phyloP scores from a whole-genome alignment of 2,888 invertebrate species.

The Phyllotreta cruciferae region DNA sequence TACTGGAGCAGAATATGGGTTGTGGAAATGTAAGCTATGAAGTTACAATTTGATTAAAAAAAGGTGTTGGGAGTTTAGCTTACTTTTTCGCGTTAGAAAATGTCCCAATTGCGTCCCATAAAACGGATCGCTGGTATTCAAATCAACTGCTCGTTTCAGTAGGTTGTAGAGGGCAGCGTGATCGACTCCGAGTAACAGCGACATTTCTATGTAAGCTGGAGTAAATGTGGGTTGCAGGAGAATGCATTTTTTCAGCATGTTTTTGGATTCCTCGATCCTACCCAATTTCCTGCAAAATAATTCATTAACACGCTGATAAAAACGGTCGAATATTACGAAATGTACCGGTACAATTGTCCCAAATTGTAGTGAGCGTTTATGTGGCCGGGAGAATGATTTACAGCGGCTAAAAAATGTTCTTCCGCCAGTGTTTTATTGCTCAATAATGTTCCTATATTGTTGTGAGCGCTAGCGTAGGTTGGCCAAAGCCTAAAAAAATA shows the following conservation, averaged over 20 bases:
- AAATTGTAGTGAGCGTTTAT: slow-evolving; percentile 86
- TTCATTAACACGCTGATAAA: not conserved
- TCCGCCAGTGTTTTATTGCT: slow-evolving; percentile 74
- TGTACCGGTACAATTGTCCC: slow-evolving; percentile 81
- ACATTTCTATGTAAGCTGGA: slow-evolving; percentile 72
- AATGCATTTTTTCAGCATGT: slow-evolving; percentile 74
- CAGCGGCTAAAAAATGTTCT: slow-evolving; percentile 76
- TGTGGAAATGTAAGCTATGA: no score
- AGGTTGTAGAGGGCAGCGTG: slow-evolving; percentile 66
- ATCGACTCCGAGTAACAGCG: slow-evolving; percentile 64
- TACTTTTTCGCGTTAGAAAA: slow-evolving; percentile 74
- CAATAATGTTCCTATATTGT: slow-evolving; percentile 83
- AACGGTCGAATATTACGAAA: not conserved
- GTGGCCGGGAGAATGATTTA: slow-evolving; percentile 76
- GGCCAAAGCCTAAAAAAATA: slow-evolving; percentile 76
- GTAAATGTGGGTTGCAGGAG: slow-evolving; percentile 72
- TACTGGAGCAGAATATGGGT: no score
- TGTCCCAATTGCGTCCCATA: slow-evolving; percentile 75
- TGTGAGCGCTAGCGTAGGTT: slow-evolving; percentile 84
- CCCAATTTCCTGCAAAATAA: slow-evolving; percentile 68
- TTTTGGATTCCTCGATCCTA: slow-evolving; percentile 68
- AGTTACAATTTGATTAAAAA: no score
- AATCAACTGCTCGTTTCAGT: slow-evolving; percentile 68
- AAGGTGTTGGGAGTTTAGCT: no score
- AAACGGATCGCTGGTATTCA: slow-evolving; percentile 74